Percentiles rank a stretch among this genome's conserved stretches.
Conservation (phyloP, 2,113 vertebrate genomes). For the Enhydra lutris region DNA sequence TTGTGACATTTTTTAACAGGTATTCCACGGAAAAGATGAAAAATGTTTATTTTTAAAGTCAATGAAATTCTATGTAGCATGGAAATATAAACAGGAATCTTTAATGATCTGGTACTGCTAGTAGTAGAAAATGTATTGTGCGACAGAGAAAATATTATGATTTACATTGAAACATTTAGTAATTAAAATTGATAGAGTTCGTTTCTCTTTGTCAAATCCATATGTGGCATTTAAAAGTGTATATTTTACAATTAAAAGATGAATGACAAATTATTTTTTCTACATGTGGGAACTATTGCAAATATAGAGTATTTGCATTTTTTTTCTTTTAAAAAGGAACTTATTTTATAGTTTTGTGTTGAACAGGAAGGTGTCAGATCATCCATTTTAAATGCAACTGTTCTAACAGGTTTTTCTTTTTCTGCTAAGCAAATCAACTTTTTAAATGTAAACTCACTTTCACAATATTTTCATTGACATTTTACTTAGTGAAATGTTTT, state of each 20-base stretch:
- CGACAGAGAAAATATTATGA: conserved; percentile 36
- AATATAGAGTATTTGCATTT: conserved; percentile 8
- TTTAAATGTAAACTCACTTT: conserved; percentile 57
- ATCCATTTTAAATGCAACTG: conserved; percentile 70
- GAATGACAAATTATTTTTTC: background rate
- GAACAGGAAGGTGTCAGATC: conserved; percentile 61
- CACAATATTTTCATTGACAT: conserved; percentile 50
- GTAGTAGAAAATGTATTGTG: background rate
- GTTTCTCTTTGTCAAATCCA: background rate
- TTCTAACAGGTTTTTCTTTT: conserved; percentile 56
- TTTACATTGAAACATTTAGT: conserved; percentile 50
- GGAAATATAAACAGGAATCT: conserved; percentile 55
- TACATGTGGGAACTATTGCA: background rate
- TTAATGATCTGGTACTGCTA: background rate
- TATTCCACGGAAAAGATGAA: conserved; percentile 67
- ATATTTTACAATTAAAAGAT: background rate
- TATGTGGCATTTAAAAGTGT: background rate
- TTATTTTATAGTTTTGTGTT: conserved; percentile 42
- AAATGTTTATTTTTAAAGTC: conserved; percentile 53
- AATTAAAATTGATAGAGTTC: background rate
- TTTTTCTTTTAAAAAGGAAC: conserved; percentile 37
- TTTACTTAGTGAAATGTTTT: conserved; percentile 69
- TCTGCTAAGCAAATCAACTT: conserved; percentile 56
- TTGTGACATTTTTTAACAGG: conserved; percentile 65
- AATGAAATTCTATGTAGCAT: conserved; percentile 64